phyloP scores from a whole-genome alignment of 1,140 invertebrate species.

The Subanguina moxae region DNA sequence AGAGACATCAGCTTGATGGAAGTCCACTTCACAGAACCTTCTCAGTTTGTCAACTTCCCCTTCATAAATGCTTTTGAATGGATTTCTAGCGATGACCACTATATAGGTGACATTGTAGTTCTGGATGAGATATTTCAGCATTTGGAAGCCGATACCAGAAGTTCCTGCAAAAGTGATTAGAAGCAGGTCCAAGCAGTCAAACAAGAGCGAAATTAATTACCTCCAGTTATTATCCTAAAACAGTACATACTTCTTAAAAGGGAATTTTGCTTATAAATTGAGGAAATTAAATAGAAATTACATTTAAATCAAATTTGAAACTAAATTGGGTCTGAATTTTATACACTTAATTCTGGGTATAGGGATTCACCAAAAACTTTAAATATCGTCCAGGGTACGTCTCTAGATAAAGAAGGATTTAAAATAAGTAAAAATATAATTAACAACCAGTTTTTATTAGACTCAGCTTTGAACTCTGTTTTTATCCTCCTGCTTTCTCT shows the following conservation, averaged over 20 bases:
- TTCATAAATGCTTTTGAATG: neutral
- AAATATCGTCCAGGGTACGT: no score
- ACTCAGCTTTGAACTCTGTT: no score
- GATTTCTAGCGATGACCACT: neutral
- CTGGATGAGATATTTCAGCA: slow-evolving; percentile 25
- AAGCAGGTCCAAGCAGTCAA: no score
- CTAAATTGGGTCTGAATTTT: no score
- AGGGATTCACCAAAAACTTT: no score
- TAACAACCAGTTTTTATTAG: no score
- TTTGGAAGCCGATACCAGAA: slow-evolving; percentile 34
- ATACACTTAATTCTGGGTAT: no score
- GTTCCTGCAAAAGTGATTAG: neutral
- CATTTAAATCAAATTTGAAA: no score
- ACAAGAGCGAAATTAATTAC: neutral
- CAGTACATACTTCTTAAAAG: neutral
- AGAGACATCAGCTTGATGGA: slow-evolving; percentile 9
- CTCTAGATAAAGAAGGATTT: no score
- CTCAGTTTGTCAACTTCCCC: neutral
- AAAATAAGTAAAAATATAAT: no score
- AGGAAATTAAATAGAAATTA: no score
- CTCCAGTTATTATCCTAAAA: slow-evolving; percentile 32
- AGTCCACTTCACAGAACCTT: slow-evolving; percentile 12
- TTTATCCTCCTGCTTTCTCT: no score
- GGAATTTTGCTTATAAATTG: neutral
- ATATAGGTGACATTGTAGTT: slow-evolving; percentile 16